Base-by-base conservation (phyloP, 2,888 invertebrate genomes). In the Plebejus anna region DNA sequence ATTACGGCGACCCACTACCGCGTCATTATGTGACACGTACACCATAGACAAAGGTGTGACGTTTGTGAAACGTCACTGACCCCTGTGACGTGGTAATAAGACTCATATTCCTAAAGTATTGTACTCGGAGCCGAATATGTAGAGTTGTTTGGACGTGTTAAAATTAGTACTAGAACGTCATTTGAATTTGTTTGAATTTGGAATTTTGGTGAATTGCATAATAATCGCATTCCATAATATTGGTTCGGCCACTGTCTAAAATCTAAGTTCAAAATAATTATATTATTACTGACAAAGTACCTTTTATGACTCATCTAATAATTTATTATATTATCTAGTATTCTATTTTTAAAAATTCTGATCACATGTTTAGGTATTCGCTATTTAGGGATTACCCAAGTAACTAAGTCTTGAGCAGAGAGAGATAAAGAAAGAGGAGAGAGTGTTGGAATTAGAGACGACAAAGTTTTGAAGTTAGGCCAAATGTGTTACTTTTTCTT, bases 11-110 rank as follows among this genome's bases (percentile, higher is more conserved):
- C 79, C 81, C 77, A 80, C 81, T 80, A 79, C 80, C 77, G 78
- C 77, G 75, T 80, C 80, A 81, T 82, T 83, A 80, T 82, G 75
- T 72, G 76, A 77, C 80, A 80, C 79, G 79, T 79, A 79, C 80
- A 73, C 55, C 55, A 73, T 73, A 73, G 73, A 73, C 73, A 73
- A 73, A 55, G 73, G 51, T 72, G 47, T 73, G 51, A 13, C 73
- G 55, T 73, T 55, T 51, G 73, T 51, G 4, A 28, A 51, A 32
- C 11, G 16, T 28, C 51, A 51, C n/a, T 22, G 16, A 7, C 16
- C 73, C 51, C 51, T 73, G 11, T 73, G 16, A 13, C 47, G 16
- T 51, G 28, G 51, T 32, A 2, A 36, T 73, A 73, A 55, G 32
- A 32, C 11, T 73, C 51, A 73, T 16, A 55, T 73, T 73, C 13